phyloP scores from a whole-genome alignment of 2,797 vertebrate species.

The Cossypha polioptera region DNA sequence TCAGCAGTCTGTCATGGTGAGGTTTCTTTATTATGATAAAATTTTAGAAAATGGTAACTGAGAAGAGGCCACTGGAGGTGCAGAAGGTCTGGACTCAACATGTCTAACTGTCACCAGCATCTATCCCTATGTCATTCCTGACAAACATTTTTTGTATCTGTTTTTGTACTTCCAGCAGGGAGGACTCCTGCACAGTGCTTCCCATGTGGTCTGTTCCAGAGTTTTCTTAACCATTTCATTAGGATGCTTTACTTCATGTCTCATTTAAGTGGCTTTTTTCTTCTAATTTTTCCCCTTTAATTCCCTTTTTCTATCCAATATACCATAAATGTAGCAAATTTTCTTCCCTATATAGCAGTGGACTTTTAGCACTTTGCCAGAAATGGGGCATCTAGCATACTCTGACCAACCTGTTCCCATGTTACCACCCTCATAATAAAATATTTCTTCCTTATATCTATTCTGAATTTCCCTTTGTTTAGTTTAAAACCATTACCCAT shows the following conservation, averaged over 20 bases:
- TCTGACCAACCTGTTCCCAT: background rate
- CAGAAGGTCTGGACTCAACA: background rate
- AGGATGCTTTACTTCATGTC: background rate
- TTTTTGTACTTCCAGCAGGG: background rate
- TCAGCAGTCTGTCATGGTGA: background rate
- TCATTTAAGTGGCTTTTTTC: background rate
- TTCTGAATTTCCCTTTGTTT: background rate
- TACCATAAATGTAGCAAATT: background rate
- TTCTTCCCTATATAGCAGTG: background rate
- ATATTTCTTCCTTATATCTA: background rate
- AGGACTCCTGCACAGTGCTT: background rate
- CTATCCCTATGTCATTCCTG: background rate
- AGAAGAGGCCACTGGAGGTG: background rate
- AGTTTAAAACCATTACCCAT: background rate
- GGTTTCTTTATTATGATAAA: background rate
- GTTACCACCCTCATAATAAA: background rate
- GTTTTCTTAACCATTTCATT: background rate
- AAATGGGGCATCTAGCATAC: background rate
- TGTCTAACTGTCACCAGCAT: background rate
- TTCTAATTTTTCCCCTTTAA: background rate
- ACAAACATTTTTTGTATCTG: background rate
- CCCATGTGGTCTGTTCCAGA: background rate
- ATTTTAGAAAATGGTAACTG: background rate
- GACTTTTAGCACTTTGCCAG: background rate
- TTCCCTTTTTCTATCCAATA: background rate